Conservation (phyloP, 1,140 invertebrate genomes). For the Lucilia sericata region DNA sequence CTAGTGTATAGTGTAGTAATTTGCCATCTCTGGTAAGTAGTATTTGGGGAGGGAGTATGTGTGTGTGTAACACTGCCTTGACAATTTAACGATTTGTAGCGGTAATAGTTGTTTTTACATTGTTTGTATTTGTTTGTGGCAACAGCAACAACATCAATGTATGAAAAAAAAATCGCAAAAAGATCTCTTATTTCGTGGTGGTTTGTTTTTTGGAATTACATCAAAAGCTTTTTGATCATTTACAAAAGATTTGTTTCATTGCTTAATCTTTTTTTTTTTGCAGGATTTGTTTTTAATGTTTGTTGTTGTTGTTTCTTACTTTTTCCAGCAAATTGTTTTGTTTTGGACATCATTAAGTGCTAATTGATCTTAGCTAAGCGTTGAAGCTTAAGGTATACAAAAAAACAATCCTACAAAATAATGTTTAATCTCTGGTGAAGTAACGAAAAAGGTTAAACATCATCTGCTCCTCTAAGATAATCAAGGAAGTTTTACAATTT, state of each 20-base stretch:
- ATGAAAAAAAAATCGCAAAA: not conserved
- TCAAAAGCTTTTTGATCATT: conserved; percentile 23
- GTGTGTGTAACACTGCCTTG: conserved; percentile 53
- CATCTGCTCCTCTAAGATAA: conserved; percentile 25
- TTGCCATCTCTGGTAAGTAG: not conserved
- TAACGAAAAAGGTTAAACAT: conserved; percentile 33
- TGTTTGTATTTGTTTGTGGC: conserved; percentile 12
- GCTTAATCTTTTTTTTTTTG: conserved; percentile 14
- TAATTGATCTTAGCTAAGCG: conserved; percentile 37
- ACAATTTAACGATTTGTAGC: conserved; percentile 65
- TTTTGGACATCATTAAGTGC: conserved; percentile 41
- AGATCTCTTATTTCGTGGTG: conserved; percentile 39
- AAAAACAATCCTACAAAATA: not conserved
- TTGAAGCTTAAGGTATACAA: not conserved
- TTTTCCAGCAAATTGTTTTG: conserved; percentile 37
- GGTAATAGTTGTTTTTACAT: conserved; percentile 48
- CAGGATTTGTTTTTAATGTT: not conserved
- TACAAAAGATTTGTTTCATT: conserved; percentile 34
- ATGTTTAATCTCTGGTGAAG: not conserved
- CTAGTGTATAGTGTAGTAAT: no score
- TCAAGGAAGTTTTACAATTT: conserved; percentile 46
- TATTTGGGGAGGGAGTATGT: not conserved
- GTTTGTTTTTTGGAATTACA: conserved; percentile 7
- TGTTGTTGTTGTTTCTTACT: not conserved
- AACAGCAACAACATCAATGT: not conserved